phyloP scores from a whole-genome alignment of 2,888 invertebrate species.

The Drosophila mayaguana region DNA sequence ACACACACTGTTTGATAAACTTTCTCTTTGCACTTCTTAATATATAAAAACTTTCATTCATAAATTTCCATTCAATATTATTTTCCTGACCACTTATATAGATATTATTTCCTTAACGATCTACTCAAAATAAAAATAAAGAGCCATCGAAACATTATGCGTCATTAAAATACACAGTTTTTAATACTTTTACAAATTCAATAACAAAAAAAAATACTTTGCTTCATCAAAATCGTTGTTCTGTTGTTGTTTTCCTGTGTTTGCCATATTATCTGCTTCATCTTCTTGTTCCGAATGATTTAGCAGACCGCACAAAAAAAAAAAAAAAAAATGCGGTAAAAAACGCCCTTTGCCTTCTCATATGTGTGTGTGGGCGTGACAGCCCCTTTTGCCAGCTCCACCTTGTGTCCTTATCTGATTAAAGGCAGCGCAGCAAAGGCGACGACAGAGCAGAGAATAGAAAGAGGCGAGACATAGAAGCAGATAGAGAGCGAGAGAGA shows the following conservation, averaged over 20 bases:
- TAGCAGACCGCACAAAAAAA: slow-evolving; percentile 8
- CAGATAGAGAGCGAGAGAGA: neutral
- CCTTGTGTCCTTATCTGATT: slow-evolving; percentile 44
- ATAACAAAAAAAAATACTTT: neutral
- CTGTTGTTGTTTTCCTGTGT: slow-evolving; percentile 5
- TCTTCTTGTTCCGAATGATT: slow-evolving; percentile 16
- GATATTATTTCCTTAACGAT: neutral
- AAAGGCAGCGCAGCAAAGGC: slow-evolving; percentile 39
- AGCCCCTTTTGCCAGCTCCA: slow-evolving; percentile 39
- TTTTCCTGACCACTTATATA: neutral
- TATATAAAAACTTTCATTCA: neutral
- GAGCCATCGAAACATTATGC: neutral
- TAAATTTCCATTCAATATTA: neutral
- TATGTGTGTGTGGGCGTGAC: slow-evolving; percentile 26
- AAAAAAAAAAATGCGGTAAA: slow-evolving; percentile 19
- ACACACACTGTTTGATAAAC: neutral
- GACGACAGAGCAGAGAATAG: slow-evolving; percentile 33
- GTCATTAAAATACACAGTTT: neutral
- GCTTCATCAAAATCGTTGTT: neutral
- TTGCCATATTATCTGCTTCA: slow-evolving; percentile 5
- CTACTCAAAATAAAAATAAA: neutral
- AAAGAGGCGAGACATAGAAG: neutral
- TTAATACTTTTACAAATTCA: neutral
- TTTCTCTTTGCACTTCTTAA: neutral
- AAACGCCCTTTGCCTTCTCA: slow-evolving; percentile 19